Base-by-base conservation (phyloP, 2,797 vertebrate genomes). In the Melanitta fusca region DNA sequence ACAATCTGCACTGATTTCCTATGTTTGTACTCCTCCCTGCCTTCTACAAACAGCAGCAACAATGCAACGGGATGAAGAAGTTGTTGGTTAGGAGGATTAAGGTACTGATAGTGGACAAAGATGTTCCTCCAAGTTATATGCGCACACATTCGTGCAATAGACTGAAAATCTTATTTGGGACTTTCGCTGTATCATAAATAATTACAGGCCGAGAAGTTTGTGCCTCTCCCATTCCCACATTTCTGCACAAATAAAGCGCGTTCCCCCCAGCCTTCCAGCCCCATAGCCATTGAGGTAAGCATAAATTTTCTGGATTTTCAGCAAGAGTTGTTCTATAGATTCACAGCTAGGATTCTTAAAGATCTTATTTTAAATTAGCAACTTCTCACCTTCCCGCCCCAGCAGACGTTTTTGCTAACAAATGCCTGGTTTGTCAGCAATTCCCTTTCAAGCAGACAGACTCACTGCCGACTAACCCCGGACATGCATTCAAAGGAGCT, bases 361-460 rank as follows among this genome's bases (percentile, higher is more conserved):
- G 85, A 79, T n/a, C 68, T 70, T 38, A 56, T 75, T 92, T 86
- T 84, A 95, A 96, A 90, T 93, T 86, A 95, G 74, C 77, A 85
- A 64, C 88, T 89, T 94, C 90, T 93, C 88, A 80, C 91, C 81
- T 94, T 73, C 86, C 72, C 92, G 81, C 64, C 57, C 78, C 71
- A 85, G 72, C 79, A 96, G 91, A 94, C 69, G 4, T 68, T 87
- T 79, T 56, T 80, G 74, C 80, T 92, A 94, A 89, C 19, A 16
- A 94, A 95, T 24, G 64, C 39, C 68, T 78, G 65, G 53, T 80
- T 94, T 12, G 19, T 91, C 88, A 95, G 93, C 79, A 75, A 61
- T 92, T 83, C 61, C 53, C 90, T 83, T 95, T 85, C 74, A 87
- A 70, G 88, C 93, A 89, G 87, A 66, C 11, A 3, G 66, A 65